Evolutionary conservation across 2,113 vertebrate genomes (phyloP).

Genomic region (Gymnogyps californianus): DNA sequence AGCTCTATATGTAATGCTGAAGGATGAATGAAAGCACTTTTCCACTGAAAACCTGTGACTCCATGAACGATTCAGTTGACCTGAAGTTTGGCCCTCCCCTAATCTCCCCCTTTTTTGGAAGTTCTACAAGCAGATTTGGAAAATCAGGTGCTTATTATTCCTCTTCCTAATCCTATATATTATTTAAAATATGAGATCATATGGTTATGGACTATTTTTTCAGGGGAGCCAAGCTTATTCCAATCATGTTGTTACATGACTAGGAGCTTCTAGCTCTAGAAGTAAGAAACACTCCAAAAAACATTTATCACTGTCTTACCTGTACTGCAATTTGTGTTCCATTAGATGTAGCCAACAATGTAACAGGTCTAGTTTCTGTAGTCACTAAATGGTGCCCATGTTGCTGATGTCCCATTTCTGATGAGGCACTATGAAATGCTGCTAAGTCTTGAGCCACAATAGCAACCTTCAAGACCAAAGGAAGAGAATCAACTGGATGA

Average conservation of each 20-base stretch:
- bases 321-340: constrained; percentile 99
- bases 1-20: background rate
- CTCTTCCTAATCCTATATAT: background rate
- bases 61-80: background rate
- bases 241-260: background rate
- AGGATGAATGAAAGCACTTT: background rate
- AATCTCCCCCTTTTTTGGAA: background rate
- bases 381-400: constrained; percentile 85
- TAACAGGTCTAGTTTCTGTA: constrained; percentile 87
- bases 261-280: background rate
- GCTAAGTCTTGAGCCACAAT: constrained; percentile 96
- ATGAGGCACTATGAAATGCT: constrained; percentile 88
- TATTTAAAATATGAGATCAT: background rate
- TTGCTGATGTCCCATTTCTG: constrained; percentile 86
- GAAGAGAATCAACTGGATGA: background rate
- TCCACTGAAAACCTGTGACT: background rate
- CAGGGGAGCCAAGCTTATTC: background rate
- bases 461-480: constrained; percentile 84
- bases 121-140: background rate
- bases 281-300: background rate
- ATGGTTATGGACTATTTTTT: background rate
- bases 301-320: constrained; percentile 64
- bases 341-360: constrained; percentile 94
- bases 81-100: background rate
- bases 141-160: background rate